Base-by-base conservation (phyloP, 2,113 vertebrate species). In the Terrapene triunguis region DNA sequence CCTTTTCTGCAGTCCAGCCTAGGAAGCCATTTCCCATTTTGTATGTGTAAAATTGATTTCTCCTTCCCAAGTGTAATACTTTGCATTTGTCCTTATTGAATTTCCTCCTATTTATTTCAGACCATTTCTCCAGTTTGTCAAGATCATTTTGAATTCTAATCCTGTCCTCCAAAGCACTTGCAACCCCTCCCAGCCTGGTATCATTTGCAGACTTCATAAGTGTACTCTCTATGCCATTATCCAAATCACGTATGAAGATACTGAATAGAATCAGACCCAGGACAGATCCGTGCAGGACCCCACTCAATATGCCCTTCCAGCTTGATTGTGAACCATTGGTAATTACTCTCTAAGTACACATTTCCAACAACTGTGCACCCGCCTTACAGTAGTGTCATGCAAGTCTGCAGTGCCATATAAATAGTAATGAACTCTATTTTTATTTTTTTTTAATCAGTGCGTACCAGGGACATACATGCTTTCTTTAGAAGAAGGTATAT, bases 401-500 rank as follows among this genome's bases (percentile, higher is more conserved):
- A 72, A 90, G 5, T 11, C n/a, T 88, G 65, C 92, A 32, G 1
- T 81, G 4, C 55, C 0, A 29, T 27, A 69, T 25, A 32, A 50
- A 88, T 42, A 44, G 57, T 47, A 22, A n/a, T 8, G 6, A 84
- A 80, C 3, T 29, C 24, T 85, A 2, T 0, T 87, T 94, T 94
- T 85, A 69, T 50, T 72, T 69, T 48, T 54, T 54, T 88, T 82
- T 84, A 78, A 84, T 92, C 55, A 85, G 27, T 55, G 59, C 0
- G 0, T 87, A 53, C 21, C 19, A 92, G 65, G 38, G 80, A 82
- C 84, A 55, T 1, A 19, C 44, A n/a, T 7, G 4, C 17, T 91
- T 12, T 22, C 93, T 95, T 95, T 81, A 88, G 42, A 59, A 59
- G 69, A 85, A 62, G 32, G 11, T 95, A 12, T 17, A 10, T 95